Base-by-base conservation (phyloP, 1,140 invertebrate genomes). In the Pseudomyrmex dendroicus region DNA sequence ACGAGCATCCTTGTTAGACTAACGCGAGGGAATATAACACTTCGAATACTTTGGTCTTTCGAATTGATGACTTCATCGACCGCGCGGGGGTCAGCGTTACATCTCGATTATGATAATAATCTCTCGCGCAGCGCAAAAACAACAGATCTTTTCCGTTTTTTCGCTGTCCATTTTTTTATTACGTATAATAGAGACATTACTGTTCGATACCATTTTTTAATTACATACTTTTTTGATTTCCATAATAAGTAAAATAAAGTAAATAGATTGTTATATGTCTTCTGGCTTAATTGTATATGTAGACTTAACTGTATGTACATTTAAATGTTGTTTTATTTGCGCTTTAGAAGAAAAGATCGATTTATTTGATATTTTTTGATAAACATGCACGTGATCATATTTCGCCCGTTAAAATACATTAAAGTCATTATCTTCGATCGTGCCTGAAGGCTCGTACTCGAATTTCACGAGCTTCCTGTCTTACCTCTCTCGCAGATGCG, bases 21-120 rank as follows among this genome's bases (percentile, higher is more conserved):
- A 46, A 80, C 54, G 46, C 20, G 52, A 44, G 44, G 76, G 54
- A 48, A 80, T 78, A 70, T 25, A 78, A 80, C 64, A 70, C 66
- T 80, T 70, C 48, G 76, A 72, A 80, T 80, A 72, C 52, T 70
- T 68, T 54, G 13, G 25, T 72, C 66, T 59, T 72, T 80, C 12
- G 66, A 70, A 80, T 72, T 80, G 76, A 80, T 80, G 66, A 72
- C 76, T 80, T 80, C 66, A 80, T 80, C 54, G 76, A 70, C 68
- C 56, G 44, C 44, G 54, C 48, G 35, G 15, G 44, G 66, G 25
- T 72, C 52, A 10, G 15, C 52, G 15, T 46, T 35, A 66, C 17
- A 13, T 78, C 70, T 78, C 48, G 76, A 80, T 80, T 59, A 59
- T 72, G 59, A 80, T 72, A 66, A 80, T 72, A 46, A 50, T 13